phyloP scores from a whole-genome alignment of 2,797 vertebrate genomes.

The Macroramphosus scolopax region DNA sequence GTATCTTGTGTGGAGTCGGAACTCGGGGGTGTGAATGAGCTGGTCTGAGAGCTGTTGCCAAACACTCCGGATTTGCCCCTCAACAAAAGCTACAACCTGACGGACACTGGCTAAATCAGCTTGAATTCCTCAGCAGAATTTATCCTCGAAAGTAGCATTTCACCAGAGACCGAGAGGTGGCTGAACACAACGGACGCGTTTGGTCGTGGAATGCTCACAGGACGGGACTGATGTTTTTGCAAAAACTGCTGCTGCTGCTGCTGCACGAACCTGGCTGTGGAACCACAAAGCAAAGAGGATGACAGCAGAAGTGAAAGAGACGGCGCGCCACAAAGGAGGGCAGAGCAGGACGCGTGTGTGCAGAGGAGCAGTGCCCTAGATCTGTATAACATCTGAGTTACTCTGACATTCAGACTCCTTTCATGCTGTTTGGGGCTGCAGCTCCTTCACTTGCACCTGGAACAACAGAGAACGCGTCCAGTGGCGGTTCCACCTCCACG shows the following conservation, averaged over 20 bases:
- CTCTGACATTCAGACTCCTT: constrained; percentile 52
- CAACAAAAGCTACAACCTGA: constrained; percentile 30
- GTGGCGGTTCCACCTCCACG: constrained; percentile 43
- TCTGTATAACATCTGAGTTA: constrained; percentile 52
- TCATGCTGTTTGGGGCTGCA: constrained; percentile 29
- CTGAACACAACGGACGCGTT: constrained; percentile 24
- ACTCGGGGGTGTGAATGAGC: constrained; percentile 68
- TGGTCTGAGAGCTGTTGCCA: constrained; percentile 55
- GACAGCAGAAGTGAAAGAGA: constrained; percentile 43
- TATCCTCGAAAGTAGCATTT: constrained; percentile 42
- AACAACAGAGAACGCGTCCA: constrained; percentile 47
- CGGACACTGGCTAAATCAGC: constrained; percentile 15
- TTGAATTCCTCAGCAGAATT: constrained; percentile 36
- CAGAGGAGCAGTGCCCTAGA: constrained; percentile 57
- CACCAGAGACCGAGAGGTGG: constrained; percentile 31
- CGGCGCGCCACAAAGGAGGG: constrained; percentile 53
- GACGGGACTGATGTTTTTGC: constrained; percentile 39
- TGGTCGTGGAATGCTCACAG: constrained; percentile 18
- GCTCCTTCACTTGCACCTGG: constrained; percentile 46
- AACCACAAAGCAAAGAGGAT: constrained; percentile 37
- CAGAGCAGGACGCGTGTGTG: constrained; percentile 51
- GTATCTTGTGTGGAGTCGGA: constrained; percentile 46
- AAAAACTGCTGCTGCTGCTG: constrained; percentile 21
- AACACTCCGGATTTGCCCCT: constrained; percentile 46
- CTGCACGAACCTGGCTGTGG: constrained; percentile 33